phyloP scores from a whole-genome alignment of 2,113 vertebrate genomes.

The Fukomys damarensis region DNA sequence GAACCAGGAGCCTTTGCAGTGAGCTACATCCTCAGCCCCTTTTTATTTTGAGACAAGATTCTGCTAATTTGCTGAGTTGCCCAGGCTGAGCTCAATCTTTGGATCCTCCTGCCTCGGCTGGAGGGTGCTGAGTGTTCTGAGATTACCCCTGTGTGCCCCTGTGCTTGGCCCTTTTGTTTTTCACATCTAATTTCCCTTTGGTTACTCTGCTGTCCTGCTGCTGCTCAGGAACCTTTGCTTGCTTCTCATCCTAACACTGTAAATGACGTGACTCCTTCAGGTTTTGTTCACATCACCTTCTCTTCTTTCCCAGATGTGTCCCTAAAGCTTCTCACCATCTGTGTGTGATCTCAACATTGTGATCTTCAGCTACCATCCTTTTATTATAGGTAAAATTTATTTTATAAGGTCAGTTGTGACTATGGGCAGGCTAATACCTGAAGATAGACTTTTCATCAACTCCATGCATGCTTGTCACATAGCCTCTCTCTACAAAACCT shows the following conservation, averaged over 20 bases:
- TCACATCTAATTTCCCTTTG: neutral
- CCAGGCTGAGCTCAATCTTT: neutral
- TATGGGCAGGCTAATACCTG: constrained; percentile 36
- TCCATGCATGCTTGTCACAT: neutral
- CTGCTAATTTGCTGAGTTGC: neutral
- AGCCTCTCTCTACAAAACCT: neutral
- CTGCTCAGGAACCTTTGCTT: neutral
- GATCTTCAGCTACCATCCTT: neutral
- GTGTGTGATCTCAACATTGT: neutral
- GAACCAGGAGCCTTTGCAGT: neutral
- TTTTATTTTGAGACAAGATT: neutral
- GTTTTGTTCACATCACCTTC: neutral
- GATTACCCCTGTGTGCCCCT: neutral
- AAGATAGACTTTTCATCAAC: neutral
- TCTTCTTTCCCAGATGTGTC: neutral
- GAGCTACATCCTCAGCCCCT: neutral
- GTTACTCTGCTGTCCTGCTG: neutral
- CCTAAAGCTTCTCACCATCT: neutral
- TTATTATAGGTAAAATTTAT: constrained; percentile 8
- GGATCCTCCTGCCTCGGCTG: neutral
- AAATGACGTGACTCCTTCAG: neutral
- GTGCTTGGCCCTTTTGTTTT: neutral
- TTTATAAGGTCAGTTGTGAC: neutral
- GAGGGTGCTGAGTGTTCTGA: neutral
- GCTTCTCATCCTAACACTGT: neutral